These are phyloP conservation scores for Cryptoblepharus egeriae DNA, from an alignment of 2,797 vertebrate genomes.

Conservation along the genomic window DNA sequence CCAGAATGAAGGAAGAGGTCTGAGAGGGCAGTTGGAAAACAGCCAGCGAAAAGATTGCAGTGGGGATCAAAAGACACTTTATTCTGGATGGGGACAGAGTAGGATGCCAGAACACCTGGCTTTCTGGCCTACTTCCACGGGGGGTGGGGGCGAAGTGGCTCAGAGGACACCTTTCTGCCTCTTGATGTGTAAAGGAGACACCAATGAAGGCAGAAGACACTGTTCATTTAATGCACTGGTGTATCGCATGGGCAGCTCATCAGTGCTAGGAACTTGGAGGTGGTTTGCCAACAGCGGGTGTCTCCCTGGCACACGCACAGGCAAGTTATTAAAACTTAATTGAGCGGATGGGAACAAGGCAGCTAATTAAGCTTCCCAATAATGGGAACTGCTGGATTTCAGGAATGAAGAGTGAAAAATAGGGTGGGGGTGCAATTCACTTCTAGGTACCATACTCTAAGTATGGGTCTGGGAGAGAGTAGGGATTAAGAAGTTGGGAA, in stretches of 20 bases:
- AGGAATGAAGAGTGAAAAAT: background rate
- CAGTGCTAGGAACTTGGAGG: background rate
- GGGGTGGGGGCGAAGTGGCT: background rate
- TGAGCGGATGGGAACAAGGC: conserved; percentile 37
- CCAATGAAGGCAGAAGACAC: background rate
- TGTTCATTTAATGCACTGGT: background rate
- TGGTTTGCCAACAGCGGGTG: conserved; percentile 16
- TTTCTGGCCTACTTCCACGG: background rate
- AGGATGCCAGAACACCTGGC: background rate
- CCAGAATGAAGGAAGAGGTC: background rate
- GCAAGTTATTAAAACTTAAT: conserved; percentile 49
- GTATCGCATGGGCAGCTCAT: conserved; percentile 19
- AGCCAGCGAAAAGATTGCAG: background rate
- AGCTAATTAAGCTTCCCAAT: conserved; percentile 31
- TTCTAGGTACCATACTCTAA: background rate
- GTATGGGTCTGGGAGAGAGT: background rate
- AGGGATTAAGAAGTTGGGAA: background rate
- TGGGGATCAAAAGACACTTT: background rate
- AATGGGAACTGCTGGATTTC: conserved; percentile 23
- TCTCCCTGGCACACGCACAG: conserved; percentile 1
- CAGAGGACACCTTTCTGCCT: background rate
- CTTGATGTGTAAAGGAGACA: background rate
- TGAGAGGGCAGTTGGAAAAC: background rate
- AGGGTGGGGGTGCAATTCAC: background rate
- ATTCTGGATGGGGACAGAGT: background rate